phyloP scores from a whole-genome alignment of 2,113 vertebrate species.

The Elachura formosa region DNA sequence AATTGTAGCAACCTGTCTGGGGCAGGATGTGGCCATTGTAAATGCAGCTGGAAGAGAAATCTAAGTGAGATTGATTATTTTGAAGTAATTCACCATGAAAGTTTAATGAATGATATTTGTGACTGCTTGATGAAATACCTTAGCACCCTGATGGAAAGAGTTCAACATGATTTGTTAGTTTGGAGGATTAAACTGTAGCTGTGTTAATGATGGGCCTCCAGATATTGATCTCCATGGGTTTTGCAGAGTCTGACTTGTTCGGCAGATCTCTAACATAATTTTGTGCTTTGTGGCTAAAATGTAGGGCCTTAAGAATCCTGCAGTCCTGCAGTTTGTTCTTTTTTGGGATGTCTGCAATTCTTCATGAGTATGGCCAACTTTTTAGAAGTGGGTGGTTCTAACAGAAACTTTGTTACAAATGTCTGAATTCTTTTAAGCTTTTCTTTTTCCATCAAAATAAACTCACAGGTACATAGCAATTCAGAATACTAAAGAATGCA shows the following conservation, averaged over 20 bases:
- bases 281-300: neutral
- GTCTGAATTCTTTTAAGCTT: neutral
- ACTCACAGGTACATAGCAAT: neutral
- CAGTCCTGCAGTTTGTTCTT: accelerated
- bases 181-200: neutral
- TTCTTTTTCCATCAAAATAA: neutral
- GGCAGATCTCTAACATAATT: neutral
- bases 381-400: neutral
- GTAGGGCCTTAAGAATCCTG: neutral
- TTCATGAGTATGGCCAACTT: neutral
- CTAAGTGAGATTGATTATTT: neutral
- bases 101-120: neutral
- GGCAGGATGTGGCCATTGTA: accelerated
- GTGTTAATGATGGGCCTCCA: neutral
- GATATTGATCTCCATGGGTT: neutral
- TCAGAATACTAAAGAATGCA: neutral
- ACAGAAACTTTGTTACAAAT: neutral
- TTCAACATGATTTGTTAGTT: accelerated
- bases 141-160: neutral
- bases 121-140: neutral
- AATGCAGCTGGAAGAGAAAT: neutral
- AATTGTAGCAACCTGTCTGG: neutral
- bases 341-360: accelerated
- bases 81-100: neutral
- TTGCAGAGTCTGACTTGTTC: neutral